These are phyloP conservation scores for Montipora cactus DNA, from an alignment of 64 coral and sea anemone species.

Conservation along the genomic window DNA sequence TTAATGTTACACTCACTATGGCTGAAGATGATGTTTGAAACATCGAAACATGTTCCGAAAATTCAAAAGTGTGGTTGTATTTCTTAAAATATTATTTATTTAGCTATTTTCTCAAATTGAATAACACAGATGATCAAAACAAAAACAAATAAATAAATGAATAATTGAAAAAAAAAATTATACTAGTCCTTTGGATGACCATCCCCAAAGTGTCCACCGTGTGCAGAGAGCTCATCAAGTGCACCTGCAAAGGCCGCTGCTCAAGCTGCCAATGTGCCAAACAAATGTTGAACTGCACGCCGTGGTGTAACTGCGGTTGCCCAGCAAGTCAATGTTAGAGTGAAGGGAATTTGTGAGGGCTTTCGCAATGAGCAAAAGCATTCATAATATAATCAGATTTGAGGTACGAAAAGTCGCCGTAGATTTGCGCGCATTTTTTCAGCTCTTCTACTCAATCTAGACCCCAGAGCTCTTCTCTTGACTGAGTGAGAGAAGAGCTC, in stretches of 20 bases:
- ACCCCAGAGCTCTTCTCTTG: no score
- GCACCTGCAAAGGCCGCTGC: no score
- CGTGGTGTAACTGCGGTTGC: not conserved
- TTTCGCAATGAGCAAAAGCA: not conserved
- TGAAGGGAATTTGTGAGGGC: not conserved
- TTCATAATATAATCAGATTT: not conserved
- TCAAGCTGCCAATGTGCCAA: constrained; percentile 29
- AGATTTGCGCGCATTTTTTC: constrained; percentile 2
- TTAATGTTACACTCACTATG: no score
- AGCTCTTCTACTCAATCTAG: no score
- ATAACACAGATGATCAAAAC: constrained; percentile 11
- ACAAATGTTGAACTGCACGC: constrained; percentile 24
- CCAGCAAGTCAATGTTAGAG: not conserved
- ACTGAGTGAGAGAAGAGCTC: no score
- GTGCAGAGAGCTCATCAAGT: not conserved
- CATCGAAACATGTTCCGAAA: no score
- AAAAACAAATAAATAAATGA: not conserved
- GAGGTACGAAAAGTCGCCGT: not conserved
- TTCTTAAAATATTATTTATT: not conserved
- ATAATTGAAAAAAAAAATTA: not conserved
- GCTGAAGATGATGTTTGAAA: no score
- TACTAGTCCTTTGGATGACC: constrained; percentile 22
- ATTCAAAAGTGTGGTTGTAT: no score
- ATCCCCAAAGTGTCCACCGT: constrained; percentile 26
- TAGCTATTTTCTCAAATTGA: not conserved